Evolutionary conservation across 2,113 vertebrate species (phyloP), one percentile per base, ranked within the genome.

Genomic region (Chlamydotis undulata): DNA sequence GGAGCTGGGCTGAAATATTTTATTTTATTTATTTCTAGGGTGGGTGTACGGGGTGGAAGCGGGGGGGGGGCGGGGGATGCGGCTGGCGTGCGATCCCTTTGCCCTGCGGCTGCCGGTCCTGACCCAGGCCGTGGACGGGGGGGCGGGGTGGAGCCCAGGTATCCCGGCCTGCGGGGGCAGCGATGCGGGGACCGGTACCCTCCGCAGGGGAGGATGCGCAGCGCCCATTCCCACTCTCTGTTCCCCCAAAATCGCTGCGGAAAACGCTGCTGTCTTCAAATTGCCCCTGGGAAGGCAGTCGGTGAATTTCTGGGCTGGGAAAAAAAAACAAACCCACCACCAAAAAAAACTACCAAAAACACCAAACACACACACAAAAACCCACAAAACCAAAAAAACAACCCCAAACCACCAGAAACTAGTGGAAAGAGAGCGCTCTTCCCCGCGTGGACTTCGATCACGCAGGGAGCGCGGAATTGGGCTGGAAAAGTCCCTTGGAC

Each of bases 381-480:
- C 6, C 41, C 19, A 31, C 25, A 23, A 5, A 7, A 9, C 16
- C 21, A 8, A 5, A 28, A 59, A 21, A 9, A 13, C 19, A 47
- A 47, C 45, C 19, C 45, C 43, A 55, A 28, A 14, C 18, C 21
- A 15, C 7, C 3, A 35, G 53, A 71, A 65, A 33, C 11, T 14
- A 41, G 33, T 28, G 39, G 76, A 7, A 68, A 77, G 35, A 24
- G 17, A 77, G 37, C 60, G 12, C 31, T 52, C 5, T 67, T 28
- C 31, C 28, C 21, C 12, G 59, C 2, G 7, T n/a, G 56, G 37
- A 4, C 8, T 60, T 28, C 7, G 47, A 19, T 50, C 67, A 2
- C 0, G 3, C 61, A 29, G n/a, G 49, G 47, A 76, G 17, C 1
- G 25, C 18, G 52, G 15, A 13, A 57, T 8, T 0, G 17, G 19